Evolutionary conservation across 2,888 invertebrate species (phyloP).

Genomic region (Habrosyne pyritoides): DNA sequence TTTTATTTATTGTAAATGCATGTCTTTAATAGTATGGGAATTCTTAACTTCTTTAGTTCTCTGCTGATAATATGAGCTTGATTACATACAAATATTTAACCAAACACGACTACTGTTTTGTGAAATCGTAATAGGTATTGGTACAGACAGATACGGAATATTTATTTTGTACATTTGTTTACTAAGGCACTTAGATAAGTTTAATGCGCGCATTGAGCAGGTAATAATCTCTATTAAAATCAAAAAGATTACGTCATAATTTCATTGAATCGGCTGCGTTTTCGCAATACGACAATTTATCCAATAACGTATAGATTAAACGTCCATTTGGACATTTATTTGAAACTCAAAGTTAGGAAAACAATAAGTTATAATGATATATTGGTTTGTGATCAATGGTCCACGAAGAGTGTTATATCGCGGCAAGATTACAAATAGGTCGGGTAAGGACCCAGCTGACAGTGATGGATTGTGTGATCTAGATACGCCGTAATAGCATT

Average conservation of each 20-base stretch:
- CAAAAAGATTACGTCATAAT: neutral
- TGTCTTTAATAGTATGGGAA: neutral
- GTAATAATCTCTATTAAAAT: neutral
- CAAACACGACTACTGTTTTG: neutral
- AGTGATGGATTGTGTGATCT: slow-evolving; percentile 50
- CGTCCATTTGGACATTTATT: neutral
- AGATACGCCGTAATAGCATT: slow-evolving; percentile 32
- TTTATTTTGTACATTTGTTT: neutral
- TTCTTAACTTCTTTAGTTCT: neutral
- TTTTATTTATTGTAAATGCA: neutral
- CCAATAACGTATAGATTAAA: neutral
- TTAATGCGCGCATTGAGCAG: neutral
- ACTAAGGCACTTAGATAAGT: neutral
- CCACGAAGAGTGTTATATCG: neutral
- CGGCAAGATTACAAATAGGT: slow-evolving; percentile 32
- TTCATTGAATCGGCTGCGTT: neutral
- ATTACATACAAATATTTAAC: neutral
- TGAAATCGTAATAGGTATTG: neutral
- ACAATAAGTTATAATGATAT: slow-evolving; percentile 1
- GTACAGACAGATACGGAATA: neutral
- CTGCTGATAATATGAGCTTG: neutral
- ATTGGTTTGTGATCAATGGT: neutral
- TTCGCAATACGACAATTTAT: neutral
- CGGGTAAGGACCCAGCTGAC: slow-evolving; percentile 40
- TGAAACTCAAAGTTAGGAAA: neutral